Evolutionary conservation across 2,113 vertebrate species (phyloP).

Genomic region (Tylochromis polylepis): DNA sequence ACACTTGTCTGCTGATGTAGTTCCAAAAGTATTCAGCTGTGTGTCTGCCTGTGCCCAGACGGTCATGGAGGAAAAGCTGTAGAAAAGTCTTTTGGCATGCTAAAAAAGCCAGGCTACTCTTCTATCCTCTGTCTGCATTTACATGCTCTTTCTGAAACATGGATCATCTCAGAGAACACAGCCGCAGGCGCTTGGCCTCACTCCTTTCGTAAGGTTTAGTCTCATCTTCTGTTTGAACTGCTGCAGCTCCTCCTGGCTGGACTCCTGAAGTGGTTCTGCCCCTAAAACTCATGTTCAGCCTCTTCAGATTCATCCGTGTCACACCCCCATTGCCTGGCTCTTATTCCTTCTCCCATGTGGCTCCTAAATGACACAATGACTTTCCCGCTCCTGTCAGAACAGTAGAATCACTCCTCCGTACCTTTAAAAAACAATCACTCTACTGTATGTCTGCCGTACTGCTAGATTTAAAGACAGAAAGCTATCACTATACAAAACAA

Average conservation of each 20-base stretch:
- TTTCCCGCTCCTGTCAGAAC: background rate
- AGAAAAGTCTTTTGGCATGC: background rate
- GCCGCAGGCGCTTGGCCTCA: background rate
- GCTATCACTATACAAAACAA: background rate
- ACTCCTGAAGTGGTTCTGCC: conserved; percentile 16
- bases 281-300: conserved; percentile 16
- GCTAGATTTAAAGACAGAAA: background rate
- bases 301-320: background rate
- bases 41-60: background rate
- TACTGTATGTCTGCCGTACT: background rate
- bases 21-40: background rate
- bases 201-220: conserved; percentile 5
- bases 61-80: background rate
- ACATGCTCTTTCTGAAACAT: background rate
- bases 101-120: background rate
- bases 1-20: background rate
- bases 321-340: background rate
- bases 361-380: background rate
- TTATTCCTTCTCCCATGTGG: background rate
- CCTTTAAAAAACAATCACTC: background rate
- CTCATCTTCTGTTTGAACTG: conserved; percentile 9
- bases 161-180: conserved; percentile 7
- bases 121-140: background rate
- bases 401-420: background rate
- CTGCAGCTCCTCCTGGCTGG: conserved; percentile 18